Evolutionary conservation across 2,888 invertebrate genomes (phyloP).

Genomic region (Minunthozetes semirufus): DNA sequence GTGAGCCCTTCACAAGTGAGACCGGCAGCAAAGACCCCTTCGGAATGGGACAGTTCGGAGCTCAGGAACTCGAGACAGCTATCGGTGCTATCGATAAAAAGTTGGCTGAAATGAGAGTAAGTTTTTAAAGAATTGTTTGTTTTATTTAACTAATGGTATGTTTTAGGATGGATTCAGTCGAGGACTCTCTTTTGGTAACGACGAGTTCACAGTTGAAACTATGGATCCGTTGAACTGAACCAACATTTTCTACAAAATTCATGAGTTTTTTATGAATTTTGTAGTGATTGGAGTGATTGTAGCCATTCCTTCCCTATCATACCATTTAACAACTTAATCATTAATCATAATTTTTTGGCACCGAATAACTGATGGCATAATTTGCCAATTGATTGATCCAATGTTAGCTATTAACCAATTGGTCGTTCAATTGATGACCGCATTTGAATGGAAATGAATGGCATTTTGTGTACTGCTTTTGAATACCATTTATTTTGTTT

Average conservation of each 20-base stretch:
- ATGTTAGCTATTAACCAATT: too few relatives aligned
- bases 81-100: conserved; percentile 72
- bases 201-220: conserved; percentile 89
- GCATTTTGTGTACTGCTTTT: background rate
- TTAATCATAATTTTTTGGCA: too few relatives aligned
- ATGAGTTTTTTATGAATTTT: too few relatives aligned
- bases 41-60: conserved; percentile 68
- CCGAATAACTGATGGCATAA: too few relatives aligned
- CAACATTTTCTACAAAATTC: background rate
- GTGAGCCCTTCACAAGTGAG: conserved; percentile 57
- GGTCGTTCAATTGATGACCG: too few relatives aligned
- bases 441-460: too few relatives aligned
- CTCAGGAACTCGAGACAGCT: conserved; percentile 62
- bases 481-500: background rate
- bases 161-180: conserved; percentile 80
- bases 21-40: conserved; percentile 61
- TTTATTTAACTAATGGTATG: background rate
- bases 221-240: conserved; percentile 78
- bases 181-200: conserved; percentile 77
- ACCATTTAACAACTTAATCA: too few relatives aligned
- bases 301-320: too few relatives aligned
- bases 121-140: conserved; percentile 36
- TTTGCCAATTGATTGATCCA: too few relatives aligned
- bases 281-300: too few relatives aligned
- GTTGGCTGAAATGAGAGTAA: conserved; percentile 77